These are phyloP conservation scores for Rousettus leschenaultii DNA, from an alignment of 2,113 vertebrate species.

Conservation along the genomic window DNA sequence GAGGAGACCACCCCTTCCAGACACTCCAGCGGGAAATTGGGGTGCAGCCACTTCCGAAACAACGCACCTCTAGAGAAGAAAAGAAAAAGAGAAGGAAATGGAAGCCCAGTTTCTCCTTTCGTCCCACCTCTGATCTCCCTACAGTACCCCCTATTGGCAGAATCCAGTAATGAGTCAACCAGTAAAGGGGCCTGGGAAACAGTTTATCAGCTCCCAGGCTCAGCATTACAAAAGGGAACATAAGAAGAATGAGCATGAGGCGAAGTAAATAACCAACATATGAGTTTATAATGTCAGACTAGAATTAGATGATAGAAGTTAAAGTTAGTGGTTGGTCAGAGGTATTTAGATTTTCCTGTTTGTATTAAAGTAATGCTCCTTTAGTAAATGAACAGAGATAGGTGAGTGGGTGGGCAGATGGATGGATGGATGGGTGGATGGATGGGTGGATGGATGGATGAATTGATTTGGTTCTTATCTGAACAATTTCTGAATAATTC, in stretches of 20 bases:
- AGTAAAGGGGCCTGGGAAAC: not conserved
- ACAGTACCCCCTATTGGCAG: not conserved
- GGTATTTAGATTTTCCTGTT: not conserved
- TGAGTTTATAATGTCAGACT: not conserved
- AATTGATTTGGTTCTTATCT: not conserved
- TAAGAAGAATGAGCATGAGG: not conserved
- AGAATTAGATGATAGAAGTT: not conserved
- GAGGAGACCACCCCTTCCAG: not conserved
- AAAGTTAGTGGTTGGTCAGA: not conserved
- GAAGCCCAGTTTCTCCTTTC: not conserved
- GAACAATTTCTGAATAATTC: slow-evolving; percentile 7
- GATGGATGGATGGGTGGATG: not conserved
- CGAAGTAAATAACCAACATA: not conserved
- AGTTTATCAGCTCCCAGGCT: not conserved
- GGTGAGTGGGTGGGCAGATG: too few species aligned
- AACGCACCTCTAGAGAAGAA: not conserved
- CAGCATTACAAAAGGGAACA: not conserved
- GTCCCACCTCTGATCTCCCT: not conserved
- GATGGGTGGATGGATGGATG: too few species aligned
- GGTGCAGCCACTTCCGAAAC: not conserved
- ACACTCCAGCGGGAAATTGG: not conserved
- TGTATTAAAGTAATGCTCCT: not conserved
- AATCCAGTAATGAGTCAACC: not conserved
- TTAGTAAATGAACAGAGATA: not conserved
- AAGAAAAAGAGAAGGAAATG: not conserved